Evolutionary conservation across 2,797 vertebrate species (phyloP).

Genomic region (Tiaroga cobitis): DNA sequence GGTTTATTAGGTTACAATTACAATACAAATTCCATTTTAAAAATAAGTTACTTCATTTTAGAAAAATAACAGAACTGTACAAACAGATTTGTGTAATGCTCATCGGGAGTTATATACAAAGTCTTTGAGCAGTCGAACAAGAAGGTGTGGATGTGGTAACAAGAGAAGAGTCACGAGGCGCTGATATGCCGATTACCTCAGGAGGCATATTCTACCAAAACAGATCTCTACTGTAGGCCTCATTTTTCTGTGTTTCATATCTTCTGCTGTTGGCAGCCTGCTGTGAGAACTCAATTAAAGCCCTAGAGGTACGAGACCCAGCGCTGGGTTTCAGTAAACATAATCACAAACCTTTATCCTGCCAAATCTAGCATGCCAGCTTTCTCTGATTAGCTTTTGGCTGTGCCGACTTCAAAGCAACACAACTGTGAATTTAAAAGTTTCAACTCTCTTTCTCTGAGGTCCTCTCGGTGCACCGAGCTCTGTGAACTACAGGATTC

Average conservation of each 20-base stretch:
- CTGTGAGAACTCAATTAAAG: slow-evolving; percentile 36
- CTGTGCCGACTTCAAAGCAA: slow-evolving; percentile 65
- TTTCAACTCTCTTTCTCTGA: slow-evolving; percentile 35
- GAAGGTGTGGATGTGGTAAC: not conserved
- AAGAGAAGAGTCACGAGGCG: not conserved
- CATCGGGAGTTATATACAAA: not conserved
- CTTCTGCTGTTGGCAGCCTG: slow-evolving; percentile 20
- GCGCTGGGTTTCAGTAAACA: slow-evolving; percentile 38
- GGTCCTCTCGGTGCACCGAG: not conserved
- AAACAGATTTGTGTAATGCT: not conserved
- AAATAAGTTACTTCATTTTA: not conserved
- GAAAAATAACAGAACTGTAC: not conserved
- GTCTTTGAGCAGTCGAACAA: not conserved
- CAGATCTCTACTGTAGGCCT: slow-evolving; percentile 13
- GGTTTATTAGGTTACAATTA: not conserved
- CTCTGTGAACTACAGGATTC: slow-evolving; percentile 36
- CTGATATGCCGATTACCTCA: slow-evolving; percentile 11
- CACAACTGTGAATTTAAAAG: slow-evolving; percentile 57
- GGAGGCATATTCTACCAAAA: slow-evolving; percentile 8
- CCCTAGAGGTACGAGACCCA: slow-evolving; percentile 11
- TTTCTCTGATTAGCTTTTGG: slow-evolving; percentile 66
- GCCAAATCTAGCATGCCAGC: slow-evolving; percentile 61
- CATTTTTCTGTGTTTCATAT: slow-evolving; percentile 7
- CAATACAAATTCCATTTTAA: not conserved
- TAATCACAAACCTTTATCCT: slow-evolving; percentile 58